Evolutionary conservation across 1,140 invertebrate genomes (phyloP).

Genomic region (Zaprionus ghesquierei): DNA sequence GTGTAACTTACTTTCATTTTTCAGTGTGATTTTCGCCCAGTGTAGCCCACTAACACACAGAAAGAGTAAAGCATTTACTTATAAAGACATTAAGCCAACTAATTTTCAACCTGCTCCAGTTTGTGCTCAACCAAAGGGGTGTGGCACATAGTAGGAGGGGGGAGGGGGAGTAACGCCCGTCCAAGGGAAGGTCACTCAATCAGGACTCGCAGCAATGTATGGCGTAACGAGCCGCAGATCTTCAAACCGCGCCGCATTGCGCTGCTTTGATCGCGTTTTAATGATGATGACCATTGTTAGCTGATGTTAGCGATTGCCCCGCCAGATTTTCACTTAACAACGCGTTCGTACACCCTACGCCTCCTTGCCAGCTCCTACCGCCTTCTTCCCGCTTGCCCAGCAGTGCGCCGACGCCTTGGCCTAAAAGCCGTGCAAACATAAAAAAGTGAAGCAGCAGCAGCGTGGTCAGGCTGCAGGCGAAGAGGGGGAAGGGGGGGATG

Average conservation of each 20-base stretch:
- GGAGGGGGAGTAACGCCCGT: neutral
- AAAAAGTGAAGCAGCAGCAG: constrained; percentile 60
- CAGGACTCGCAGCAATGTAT: constrained; percentile 50
- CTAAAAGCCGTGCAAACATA: constrained; percentile 76
- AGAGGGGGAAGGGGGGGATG: neutral
- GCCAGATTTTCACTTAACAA: constrained; percentile 78
- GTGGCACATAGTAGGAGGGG: constrained; percentile 53
- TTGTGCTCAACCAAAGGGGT: constrained; percentile 6
- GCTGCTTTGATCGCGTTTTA: constrained; percentile 78
- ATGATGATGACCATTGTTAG: constrained; percentile 82
- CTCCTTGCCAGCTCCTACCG: neutral
- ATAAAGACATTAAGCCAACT: constrained; percentile 74
- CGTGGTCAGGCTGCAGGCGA: neutral
- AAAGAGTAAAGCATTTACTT: constrained; percentile 43
- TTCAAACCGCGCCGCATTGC: constrained; percentile 28
- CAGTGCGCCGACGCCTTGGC: constrained; percentile 9
- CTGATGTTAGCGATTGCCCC: constrained; percentile 79
- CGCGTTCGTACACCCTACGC: constrained; percentile 37
- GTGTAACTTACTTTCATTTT: neutral
- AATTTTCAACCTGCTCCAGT: constrained; percentile 37
- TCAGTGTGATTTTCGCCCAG: neutral
- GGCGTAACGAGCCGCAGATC: constrained; percentile 27
- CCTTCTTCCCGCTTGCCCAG: neutral
- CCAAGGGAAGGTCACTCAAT: constrained; percentile 74
- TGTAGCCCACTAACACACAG: neutral